Base-by-base conservation (phyloP, 2,888 invertebrate genomes). In the Lasioglossum vierecki region DNA sequence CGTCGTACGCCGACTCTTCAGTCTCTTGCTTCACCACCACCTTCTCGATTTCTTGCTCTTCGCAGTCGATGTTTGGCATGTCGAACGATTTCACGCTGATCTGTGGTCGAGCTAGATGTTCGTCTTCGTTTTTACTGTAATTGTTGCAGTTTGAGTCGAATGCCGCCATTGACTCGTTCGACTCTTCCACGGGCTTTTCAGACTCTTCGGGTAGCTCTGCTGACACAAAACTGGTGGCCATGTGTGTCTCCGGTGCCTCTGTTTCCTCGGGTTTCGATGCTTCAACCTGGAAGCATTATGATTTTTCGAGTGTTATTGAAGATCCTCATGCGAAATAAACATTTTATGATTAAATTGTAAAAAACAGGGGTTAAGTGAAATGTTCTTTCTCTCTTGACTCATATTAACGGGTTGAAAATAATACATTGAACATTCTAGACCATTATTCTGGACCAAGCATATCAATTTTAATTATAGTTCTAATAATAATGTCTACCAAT, bases 1-100 rank as follows among this genome's bases (percentile, higher is more conserved):
- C 81, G 13, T 89, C 90, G 79, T 82, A 90, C 30, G 70, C 71
- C 0, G 80, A 82, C 15, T 91, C 93, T 0, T 89, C 87, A 4
- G 89, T 88, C 44, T 93, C 93, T 26, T 91, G 89, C 30, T 93
- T 93, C 15, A 92, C 91, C 5, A 90, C 86, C 15, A 92, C 49
- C 15, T 91, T 81, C 9, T 90, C 89, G 49, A 90, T 77, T 5
- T 91, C 90, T 8, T 93, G 92, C n/a, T 94, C 94, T n/a, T 94
- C 94, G 71, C 89, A 91, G 30, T 94, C 94, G 71, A 94, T 94
- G 46, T 90, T 92, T 8, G 94, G 94, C 94, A 94, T 94, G 68
- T 94, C 94, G 77, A 94, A 94, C 0, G 94, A 94, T 46, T 92
- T 93, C 2, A 92, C 89, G 9, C 86, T 87, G 74, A 91, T 87